These are phyloP conservation scores for Fratercula arctica DNA, from an alignment of 2,797 vertebrate species.

Conservation along the genomic window DNA sequence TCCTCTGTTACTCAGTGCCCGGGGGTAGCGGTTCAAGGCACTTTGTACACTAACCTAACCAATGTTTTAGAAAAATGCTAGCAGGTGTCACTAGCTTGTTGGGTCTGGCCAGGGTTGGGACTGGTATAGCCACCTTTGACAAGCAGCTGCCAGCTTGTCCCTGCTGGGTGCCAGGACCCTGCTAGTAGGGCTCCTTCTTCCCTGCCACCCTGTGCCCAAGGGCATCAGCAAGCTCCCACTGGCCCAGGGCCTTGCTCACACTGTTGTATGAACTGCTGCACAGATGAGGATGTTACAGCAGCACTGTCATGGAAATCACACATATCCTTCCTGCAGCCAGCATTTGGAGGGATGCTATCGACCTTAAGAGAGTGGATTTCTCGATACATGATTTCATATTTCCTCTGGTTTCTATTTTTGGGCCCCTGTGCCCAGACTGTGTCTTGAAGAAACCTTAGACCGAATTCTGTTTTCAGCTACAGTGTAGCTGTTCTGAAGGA, in stretches of 20 bases:
- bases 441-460: background rate
- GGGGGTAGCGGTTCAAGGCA: accelerated
- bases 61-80: background rate
- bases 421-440: background rate
- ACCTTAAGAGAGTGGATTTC: background rate
- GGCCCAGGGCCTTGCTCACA: accelerated
- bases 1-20: background rate
- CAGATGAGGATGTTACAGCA: background rate
- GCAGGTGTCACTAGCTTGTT: background rate
- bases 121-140: background rate
- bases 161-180: background rate
- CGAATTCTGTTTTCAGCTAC: constrained; percentile 19
- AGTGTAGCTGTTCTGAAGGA: constrained; percentile 20
- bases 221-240: background rate
- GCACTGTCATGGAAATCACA: background rate
- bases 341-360: background rate
- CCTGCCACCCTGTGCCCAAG: background rate
- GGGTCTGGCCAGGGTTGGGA: background rate
- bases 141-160: background rate
- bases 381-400: background rate
- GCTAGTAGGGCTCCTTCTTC: background rate
- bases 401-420: background rate
- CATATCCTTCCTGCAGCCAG: background rate
- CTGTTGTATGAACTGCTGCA: background rate
- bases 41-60: background rate